Evolutionary conservation across 2,797 vertebrate genomes (phyloP), one percentile per base, ranked within the genome.

Genomic region (Argyrosomus regius): DNA sequence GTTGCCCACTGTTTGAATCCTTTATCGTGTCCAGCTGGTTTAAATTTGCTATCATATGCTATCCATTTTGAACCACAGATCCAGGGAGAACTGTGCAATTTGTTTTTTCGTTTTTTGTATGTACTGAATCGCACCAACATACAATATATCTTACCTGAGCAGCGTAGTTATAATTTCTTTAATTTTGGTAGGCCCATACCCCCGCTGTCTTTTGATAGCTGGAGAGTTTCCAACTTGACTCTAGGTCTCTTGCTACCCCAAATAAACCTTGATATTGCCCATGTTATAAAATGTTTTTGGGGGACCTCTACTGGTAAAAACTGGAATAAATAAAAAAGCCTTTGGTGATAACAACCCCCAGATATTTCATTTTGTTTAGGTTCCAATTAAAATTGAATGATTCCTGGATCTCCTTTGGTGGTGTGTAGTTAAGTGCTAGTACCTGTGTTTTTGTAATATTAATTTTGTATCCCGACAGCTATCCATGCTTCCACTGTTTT

Each of bases 51-150:
- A 3, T 63, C 71, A 48, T 28, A 68, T 54, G 63, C 8, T 0
- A 80, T 22, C 59, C 65, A 75, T 6, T 45, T 6, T 52, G 8
- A 31, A 52, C 68, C 68, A 72, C 9, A 72, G 9, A n/a, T 71
- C 46, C 5, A 73, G 20, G 4, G 52, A 63, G 20, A 58, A 41
- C 4, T 7, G 1, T 13, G 41, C 17, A 4, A 57, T 17, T n/a
- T 54, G 3, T 1, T 18, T 60, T 61, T 46, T 52, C 16, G 8
- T 54, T 28, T 24, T 31, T 1, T 54, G 22, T 22, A 22, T 56
- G 50, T 52, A 22, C 57, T 52, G 58, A 59, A 26, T 61, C 50
- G 6, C 46, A 61, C 57, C 69, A 41, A 6, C 28, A 60, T 3
- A 52, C 2, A 3, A 54, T 2, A 62, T 43, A 45, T 18, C 31